A percentile compares a stretch with the other conserved stretches of the same genome.
phyloP scores from a whole-genome alignment of 2,113 vertebrate species.

The Typhlomys cinereus region DNA sequence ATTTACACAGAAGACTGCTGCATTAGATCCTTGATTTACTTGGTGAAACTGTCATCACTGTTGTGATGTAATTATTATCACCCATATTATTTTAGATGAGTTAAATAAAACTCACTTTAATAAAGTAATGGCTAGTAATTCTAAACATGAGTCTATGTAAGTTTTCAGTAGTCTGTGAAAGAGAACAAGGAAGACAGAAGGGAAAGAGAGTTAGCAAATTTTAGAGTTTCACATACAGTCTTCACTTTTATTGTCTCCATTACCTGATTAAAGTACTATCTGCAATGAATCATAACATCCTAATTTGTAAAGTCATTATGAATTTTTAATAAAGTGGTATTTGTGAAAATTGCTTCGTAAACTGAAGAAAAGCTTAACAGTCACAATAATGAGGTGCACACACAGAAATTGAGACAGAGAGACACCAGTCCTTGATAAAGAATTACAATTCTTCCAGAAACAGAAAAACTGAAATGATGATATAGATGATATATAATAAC shows the following conservation, averaged over 20 bases:
- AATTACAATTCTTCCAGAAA: slow-evolving; percentile 54
- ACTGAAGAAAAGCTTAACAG: slow-evolving; percentile 24
- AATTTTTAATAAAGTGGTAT: slow-evolving; percentile 28
- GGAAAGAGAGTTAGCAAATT: not conserved
- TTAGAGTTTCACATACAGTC: not conserved
- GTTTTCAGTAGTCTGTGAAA: not conserved
- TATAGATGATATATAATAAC: slow-evolving; percentile 52
- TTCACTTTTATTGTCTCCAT: not conserved
- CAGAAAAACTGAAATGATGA: slow-evolving; percentile 32
- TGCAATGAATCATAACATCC: not conserved
- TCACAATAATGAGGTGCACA: slow-evolving; percentile 13
- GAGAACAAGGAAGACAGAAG: not conserved
- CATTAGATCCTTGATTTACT: too few relatives aligned
- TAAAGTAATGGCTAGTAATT: not conserved
- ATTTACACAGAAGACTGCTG: not conserved
- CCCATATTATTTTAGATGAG: not conserved
- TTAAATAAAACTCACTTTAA: not conserved
- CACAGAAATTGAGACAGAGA: not conserved
- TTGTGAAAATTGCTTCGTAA: slow-evolving; percentile 60
- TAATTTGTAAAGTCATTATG: slow-evolving; percentile 43
- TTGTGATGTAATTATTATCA: not conserved
- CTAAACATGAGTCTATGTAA: not conserved
- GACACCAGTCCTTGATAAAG: not conserved
- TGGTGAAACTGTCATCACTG: too few relatives aligned
- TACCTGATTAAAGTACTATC: not conserved